Conservation (phyloP, 1,140 invertebrate genomes). For the Apocrypta bakeri region DNA sequence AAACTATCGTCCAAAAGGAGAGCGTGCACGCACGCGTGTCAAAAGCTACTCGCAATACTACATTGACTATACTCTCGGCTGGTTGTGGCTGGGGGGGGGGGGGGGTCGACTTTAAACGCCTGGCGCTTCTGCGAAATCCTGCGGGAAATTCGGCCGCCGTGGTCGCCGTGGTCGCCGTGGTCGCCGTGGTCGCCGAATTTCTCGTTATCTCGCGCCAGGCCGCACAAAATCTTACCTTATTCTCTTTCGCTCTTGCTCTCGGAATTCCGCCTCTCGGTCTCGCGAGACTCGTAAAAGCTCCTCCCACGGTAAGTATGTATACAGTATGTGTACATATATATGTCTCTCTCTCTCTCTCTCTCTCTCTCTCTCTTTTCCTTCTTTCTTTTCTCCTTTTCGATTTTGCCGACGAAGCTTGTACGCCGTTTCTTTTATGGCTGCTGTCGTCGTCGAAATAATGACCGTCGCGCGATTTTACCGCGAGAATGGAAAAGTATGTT, state of each 20-base stretch:
- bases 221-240: slow-evolving; percentile 59
- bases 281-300: slow-evolving; percentile 44
- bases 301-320: not conserved
- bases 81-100: not conserved
- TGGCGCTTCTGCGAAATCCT: slow-evolving; percentile 51
- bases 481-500: not conserved
- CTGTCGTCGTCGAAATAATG: not conserved
- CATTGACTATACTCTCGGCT: not conserved
- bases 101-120: not conserved
- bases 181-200: too few relatives aligned
- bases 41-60: too few relatives aligned
- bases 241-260: slow-evolving; percentile 43
- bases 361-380: slow-evolving; percentile 45
- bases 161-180: too few relatives aligned
- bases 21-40: not conserved
- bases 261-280: slow-evolving; percentile 19
- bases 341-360: slow-evolving; percentile 51
- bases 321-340: not conserved
- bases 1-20: not conserved
- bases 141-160: slow-evolving; percentile 61
- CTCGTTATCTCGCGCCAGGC: slow-evolving; percentile 57
- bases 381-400: slow-evolving; percentile 25
- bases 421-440: not conserved
- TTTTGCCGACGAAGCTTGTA: not conserved
- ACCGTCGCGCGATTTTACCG: not conserved